phyloP scores from a whole-genome alignment of 2,113 vertebrate genomes.

The Etheostoma cragini region DNA sequence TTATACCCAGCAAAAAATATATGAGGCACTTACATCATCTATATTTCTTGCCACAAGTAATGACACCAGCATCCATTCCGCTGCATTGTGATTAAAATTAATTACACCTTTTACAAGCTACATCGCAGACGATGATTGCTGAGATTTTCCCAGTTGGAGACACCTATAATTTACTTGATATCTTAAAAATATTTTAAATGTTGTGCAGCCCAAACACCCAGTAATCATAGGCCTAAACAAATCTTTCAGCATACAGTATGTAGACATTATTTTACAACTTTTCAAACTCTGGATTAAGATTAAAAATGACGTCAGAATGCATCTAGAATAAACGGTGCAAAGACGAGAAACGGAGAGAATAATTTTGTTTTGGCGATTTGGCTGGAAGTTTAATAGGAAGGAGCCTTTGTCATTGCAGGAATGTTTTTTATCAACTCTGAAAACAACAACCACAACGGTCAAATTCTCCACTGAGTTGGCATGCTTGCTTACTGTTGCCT shows the following conservation, averaged over 20 bases:
- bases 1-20: conserved; percentile 22
- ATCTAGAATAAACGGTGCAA: neutral
- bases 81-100: conserved; percentile 21
- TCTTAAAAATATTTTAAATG: neutral
- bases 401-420: neutral
- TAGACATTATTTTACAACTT: neutral
- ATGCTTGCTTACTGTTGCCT: conserved; percentile 7
- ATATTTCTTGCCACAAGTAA: neutral
- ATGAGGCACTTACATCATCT: neutral
- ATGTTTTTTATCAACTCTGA: conserved; percentile 24
- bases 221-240: neutral
- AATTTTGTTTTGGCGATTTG: neutral
- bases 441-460: conserved; percentile 30
- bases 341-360: neutral
- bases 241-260: neutral
- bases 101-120: conserved; percentile 8
- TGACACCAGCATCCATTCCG: neutral
- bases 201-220: neutral
- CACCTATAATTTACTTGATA: conserved; percentile 23
- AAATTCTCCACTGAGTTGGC: conserved; percentile 19
- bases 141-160: neutral
- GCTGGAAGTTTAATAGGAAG: conserved; percentile 3
- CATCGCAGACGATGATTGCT: neutral
- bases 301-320: too few species aligned
- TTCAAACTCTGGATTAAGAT: too few species aligned